Evolutionary conservation across 2,888 invertebrate genomes (phyloP), one percentile per base, ranked within the genome.

Genomic region (Noctua fimbriata): DNA sequence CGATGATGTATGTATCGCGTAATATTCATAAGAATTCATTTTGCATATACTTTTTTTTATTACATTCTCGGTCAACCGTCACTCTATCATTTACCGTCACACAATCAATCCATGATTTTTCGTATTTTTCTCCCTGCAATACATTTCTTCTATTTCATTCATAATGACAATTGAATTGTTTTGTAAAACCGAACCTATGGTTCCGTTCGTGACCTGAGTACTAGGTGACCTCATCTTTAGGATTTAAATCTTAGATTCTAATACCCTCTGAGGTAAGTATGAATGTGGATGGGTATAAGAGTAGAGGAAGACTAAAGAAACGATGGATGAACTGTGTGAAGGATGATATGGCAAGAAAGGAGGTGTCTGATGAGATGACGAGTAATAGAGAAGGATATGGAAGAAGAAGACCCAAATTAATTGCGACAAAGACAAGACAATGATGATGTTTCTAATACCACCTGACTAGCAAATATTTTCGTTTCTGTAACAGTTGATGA

Each of bases 11-110:
- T 65, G 21, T 24, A 77, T 67, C 63, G 28, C 36, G 60, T 77
- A 77, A 84, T 66, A 77, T 69, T 77, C 77, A 49, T 65, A 55
- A 32, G 66, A 73, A 83, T 78, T 78, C n/a, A 73, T 71, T 74
- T 65, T 36, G 32, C 32, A 36, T 36, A 36, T 36, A 3, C 32
- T 69, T 69, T 69, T 32, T 12, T 63, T 65, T 32, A 4, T 36
- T 10, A 36, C 12, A 36, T 65, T 36, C 5, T 24, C 36, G 5
- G 21, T 36, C 21, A 21, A 10, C 16, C 36, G 36, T 36, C 65
- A 12, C 36, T 10, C 65, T 65, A 24, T 10, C 63, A 36, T 32
- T 32, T 16, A 32, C 18, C 28, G 32, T 63, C n/a, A n/a, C n/a
- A n/a, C n/a, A n/a, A n/a, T n/a, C 63, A 32, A 58, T n/a, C 10